Conservation (phyloP, 2,113 vertebrate species). For the Cervus canadensis region DNA sequence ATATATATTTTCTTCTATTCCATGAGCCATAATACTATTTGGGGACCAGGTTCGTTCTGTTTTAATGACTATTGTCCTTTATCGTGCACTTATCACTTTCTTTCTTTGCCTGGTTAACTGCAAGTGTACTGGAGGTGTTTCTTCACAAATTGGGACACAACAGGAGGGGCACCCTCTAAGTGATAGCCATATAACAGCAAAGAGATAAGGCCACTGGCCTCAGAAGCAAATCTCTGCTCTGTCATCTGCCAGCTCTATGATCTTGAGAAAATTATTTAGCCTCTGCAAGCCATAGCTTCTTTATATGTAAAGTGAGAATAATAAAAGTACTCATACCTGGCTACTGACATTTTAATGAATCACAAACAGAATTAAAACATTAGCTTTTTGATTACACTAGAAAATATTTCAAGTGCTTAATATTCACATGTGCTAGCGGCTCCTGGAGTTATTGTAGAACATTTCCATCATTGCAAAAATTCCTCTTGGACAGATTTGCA, state of each 20-base stretch:
- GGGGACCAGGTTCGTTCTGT: neutral
- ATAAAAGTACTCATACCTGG: neutral
- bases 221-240: neutral
- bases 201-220: neutral
- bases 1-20: neutral
- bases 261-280: neutral
- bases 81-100: neutral
- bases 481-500: neutral
- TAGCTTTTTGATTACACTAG: neutral
- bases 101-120: neutral
- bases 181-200: neutral
- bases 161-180: neutral
- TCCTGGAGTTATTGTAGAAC: neutral
- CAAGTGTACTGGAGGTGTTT: neutral
- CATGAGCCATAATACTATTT: neutral
- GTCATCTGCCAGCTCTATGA: neutral
- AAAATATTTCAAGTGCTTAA: neutral
- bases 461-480: neutral
- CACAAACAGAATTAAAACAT: constrained; percentile 11
- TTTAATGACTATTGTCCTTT: constrained; percentile 17
- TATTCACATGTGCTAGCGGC: neutral
- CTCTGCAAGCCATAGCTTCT: neutral
- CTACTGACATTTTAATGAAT: neutral
- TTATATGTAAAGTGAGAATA: neutral
- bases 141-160: constrained; percentile 9